A percentile compares a stretch with the other conserved stretches of the same genome.
Evolutionary conservation across 1,140 invertebrate species (phyloP).

Genomic region (Pollicipes pollicipes): DNA sequence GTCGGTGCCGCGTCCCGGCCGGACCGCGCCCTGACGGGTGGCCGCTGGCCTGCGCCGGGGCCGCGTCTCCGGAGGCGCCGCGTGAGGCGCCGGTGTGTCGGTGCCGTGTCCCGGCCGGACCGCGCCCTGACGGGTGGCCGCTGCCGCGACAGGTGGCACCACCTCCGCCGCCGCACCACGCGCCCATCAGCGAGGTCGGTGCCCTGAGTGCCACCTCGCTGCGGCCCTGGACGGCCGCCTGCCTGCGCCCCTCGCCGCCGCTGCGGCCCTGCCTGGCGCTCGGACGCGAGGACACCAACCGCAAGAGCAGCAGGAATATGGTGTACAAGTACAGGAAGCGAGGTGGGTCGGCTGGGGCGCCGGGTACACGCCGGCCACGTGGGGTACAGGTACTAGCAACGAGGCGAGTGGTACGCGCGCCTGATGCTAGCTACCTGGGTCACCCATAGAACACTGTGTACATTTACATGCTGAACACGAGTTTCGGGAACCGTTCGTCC

Average conservation of each 20-base stretch:
- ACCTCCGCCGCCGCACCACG: conserved; percentile 1
- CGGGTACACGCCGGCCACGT: background rate
- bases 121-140: too few species aligned
- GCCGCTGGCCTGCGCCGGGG: too few species aligned
- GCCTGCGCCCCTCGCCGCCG: conserved; percentile 57
- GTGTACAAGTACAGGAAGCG: background rate
- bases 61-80: too few species aligned
- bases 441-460: background rate
- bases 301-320: conserved; percentile 21
- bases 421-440: background rate
- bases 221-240: conserved; percentile 47
- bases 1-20: too few species aligned
- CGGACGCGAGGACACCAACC: conserved; percentile 27
- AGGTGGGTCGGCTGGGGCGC: background rate
- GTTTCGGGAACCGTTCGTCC: too few species aligned
- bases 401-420: background rate
- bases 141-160: background rate
- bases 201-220: background rate
- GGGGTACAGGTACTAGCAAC: background rate
- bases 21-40: too few species aligned
- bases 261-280: conserved; percentile 45
- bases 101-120: background rate
- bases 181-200: background rate
- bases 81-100: too few species aligned
- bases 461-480: background rate